Evolutionary conservation across 2,113 vertebrate species (phyloP), one percentile per base, ranked within the genome.

Genomic region (Strix aluco): DNA sequence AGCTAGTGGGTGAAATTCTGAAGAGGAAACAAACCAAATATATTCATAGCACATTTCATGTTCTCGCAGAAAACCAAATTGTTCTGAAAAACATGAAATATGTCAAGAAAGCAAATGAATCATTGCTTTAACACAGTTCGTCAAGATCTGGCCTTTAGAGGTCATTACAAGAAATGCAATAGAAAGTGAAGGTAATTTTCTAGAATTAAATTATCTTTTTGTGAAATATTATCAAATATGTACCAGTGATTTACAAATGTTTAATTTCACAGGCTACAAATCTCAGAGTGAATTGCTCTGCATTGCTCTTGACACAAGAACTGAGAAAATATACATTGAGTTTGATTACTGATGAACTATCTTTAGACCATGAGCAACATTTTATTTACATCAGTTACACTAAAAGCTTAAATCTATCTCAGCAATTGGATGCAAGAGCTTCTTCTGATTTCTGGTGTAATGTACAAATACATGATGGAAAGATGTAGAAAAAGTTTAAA

Each of bases 251-350:
- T 65, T 73, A 72, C 21, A 92, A 54, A 78, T 69, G 11, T 74
- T 94, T 69, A 72, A 84, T 94, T 93, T 91, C 61, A 94, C 63
- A 94, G 44, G 13, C 69, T 83, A 79, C 71, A 72, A 65, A 95
- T 83, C 75, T 83, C 5, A 8, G 20, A 67, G 4, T 49, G 21
- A 92, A 84, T 88, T 72, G 25, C 8, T 88, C 47, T 65, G 29
- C 30, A 19, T 46, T 79, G 34, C 13, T 91, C 8, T 71, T 70
- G 54, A 82, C 38, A 77, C 11, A 82, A 51, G 21, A 72, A 32
- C 16, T 51, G 13, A 65, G 42, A 89, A 93, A 90, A 63, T 44
- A 86, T 3, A 52, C 38, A 71, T 2, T 52, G 42, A 40, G 11
- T 6, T 90, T 55, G 16, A 52, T 92, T 90, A 69, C 30, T 46